Evolutionary conservation across 2,113 vertebrate genomes (phyloP), one percentile per base, ranked within the genome.

Genomic region (Chlamydotis undulata): DNA sequence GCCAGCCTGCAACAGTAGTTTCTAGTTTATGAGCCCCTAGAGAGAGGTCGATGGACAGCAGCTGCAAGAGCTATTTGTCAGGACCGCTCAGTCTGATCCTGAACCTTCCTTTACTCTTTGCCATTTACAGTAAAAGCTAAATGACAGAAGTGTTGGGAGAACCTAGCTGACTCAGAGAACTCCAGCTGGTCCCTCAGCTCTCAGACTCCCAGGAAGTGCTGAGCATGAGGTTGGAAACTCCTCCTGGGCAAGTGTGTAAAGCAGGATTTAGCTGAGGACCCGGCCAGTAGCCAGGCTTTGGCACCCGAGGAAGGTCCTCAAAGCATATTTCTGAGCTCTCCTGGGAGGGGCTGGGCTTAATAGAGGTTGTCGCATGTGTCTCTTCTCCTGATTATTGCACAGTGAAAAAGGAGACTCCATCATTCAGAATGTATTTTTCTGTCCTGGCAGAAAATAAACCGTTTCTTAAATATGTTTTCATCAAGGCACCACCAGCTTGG

Each of bases 31-130:
- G 76, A 76, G 61, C 49, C 73, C 43, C 1, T 2, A 37, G 80
- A 75, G 86, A 55, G 9, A 67, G 9, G 16, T 81, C 73, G 28
- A 81, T 47, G 0, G 1, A 81, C 52, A 94, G 57, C 64, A 81
- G 80, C 65, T 94, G 53, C 2, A 3, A 87, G 56, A 83, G 23
- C 5, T 53, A 9, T 61, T 85, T 86, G 43, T 81, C 57, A 53
- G 35, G 39, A 68, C 26, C 8, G 11, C 60, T 61, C 0, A 0
- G 1, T 56, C 33, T 68, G 43, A 64, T 67, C 49, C 39, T 56
- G 21, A 85, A 41, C n/a, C 21, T 79, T 60, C 17, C 4, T 23
- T 92, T 37, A 22, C 10, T 35, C 60, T 89, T 61, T 90, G 31
- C 7, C 12, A 63, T 50, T 81, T 89, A n/a, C 14, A 86, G 7